These are phyloP conservation scores for Drosophila eugracilis DNA, from an alignment of 1,140 invertebrate genomes.

Conservation along the genomic window DNA sequence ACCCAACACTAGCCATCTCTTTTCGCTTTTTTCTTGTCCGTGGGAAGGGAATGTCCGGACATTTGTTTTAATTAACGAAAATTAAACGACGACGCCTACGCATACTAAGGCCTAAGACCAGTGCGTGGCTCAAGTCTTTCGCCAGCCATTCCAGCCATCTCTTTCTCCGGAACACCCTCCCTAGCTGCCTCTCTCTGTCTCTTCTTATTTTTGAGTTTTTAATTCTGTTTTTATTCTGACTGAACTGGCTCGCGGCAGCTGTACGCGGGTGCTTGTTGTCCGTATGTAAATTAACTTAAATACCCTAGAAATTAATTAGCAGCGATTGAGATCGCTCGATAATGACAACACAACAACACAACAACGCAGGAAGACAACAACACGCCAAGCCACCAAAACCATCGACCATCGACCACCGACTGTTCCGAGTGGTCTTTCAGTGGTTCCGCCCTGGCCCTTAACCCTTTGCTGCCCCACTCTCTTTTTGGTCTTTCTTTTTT, in stretches of 20 bases:
- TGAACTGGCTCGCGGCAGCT: constrained; percentile 37
- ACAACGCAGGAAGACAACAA: constrained; percentile 15
- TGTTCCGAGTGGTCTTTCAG: constrained; percentile 52
- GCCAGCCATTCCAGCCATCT: not conserved
- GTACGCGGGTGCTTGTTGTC: constrained; percentile 68
- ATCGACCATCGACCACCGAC: constrained; percentile 61
- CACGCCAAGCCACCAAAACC: not conserved
- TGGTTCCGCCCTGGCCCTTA: constrained; percentile 49
- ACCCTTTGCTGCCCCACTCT: constrained; percentile 47
- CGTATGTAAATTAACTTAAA: constrained; percentile 83
- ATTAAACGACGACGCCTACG: constrained; percentile 55
- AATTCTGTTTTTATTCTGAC: not conserved
- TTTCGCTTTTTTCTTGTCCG: not conserved
- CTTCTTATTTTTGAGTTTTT: constrained; percentile 4
- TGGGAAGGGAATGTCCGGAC: constrained; percentile 30
- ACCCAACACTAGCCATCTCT: not conserved
- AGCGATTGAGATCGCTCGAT: constrained; percentile 79
- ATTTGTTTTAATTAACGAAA: constrained; percentile 81
- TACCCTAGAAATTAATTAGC: constrained; percentile 83
- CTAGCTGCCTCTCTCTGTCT: not conserved
- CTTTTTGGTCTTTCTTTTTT: not conserved
- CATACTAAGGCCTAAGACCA: not conserved
- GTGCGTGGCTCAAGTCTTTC: constrained; percentile 23
- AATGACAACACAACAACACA: constrained; percentile 64
- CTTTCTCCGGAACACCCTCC: not conserved